Evolutionary conservation across 1,140 invertebrate species (phyloP), one percentile per base, ranked within the genome.

Genomic region (Pogonus chalceus): DNA sequence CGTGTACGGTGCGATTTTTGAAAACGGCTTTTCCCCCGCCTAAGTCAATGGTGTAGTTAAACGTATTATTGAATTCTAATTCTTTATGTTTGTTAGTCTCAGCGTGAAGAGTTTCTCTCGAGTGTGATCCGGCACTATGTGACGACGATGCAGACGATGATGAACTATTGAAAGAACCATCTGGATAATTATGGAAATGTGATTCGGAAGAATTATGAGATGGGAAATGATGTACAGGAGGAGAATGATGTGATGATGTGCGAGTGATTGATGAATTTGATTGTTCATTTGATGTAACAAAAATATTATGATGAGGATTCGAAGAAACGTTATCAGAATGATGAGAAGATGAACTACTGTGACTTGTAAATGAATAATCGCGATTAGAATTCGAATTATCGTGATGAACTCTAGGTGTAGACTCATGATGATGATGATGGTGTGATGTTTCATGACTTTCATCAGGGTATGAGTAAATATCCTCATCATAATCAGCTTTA

Each of bases 11-110:
- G 18, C 37, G 9, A 18, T 43, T 43, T 9, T 12, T 4, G 37
- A 4, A 16, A 4, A 4, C 9, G 9, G 18, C 37, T 12, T 18
- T 43, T 3, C 18, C 37, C 18, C 18, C 37, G 18, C 37, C 37
- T 16, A 43, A 18, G 18, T 43, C 37, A 43, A 43, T 18, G 18
- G 37, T 43, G 37, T 12, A 43, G 37, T 43, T 43, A 43, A 43
- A 62, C 52, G 22, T 51, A 57, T 51, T 16, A 20, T 21, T 23
- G 23, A 49, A 49, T 21, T 48, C 39, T 18, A 2, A 2, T 49
- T 54, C 24, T n/a, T 9, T 43, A 16, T 43, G 37, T 12, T 43
- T 43, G 9, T 43, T 43, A 43, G 37, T 43, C 18, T 43, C 37
- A 18, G 4, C 18, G 18, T 43, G 37, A 4, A 18, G 3, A 10